Percentiles rank a stretch among this genome's conserved stretches.
Evolutionary conservation across 2,888 invertebrate genomes (phyloP).

Genomic region (Hipparchia sbordonii): DNA sequence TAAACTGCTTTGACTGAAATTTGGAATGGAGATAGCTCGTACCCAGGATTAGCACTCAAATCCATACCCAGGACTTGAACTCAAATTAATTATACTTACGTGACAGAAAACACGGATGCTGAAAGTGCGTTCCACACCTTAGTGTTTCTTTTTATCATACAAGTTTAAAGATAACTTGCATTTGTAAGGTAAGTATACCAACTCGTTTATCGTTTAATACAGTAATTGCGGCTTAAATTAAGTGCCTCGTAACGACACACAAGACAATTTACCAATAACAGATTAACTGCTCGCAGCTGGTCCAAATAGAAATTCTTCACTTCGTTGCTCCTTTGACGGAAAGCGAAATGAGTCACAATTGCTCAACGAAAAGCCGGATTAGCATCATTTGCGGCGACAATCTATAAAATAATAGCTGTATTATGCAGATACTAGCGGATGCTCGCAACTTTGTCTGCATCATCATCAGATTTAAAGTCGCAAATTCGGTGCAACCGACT

Average conservation of each 20-base stretch:
- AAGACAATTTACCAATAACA: constrained; percentile 72
- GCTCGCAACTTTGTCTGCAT: too few species aligned
- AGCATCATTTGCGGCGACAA: constrained; percentile 7
- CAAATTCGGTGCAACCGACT: too few species aligned
- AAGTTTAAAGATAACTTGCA: not conserved
- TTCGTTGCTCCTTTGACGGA: constrained; percentile 41
- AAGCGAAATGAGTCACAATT: constrained; percentile 42
- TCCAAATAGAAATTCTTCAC: constrained; percentile 43
- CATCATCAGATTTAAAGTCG: too few species aligned
- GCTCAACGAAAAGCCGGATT: constrained; percentile 18
- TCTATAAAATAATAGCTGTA: not conserved
- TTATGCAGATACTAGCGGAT: too few species aligned
- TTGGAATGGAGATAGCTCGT: too few species aligned
- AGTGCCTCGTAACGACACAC: constrained; percentile 21
- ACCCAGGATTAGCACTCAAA: too few species aligned
- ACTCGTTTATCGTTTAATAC: not conserved
- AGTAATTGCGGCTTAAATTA: constrained; percentile 22
- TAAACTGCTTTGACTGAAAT: too few species aligned
- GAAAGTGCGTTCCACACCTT: too few species aligned
- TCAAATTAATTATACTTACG: too few species aligned
- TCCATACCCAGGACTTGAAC: too few species aligned
- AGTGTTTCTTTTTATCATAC: not conserved
- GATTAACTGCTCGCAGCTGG: constrained; percentile 43
- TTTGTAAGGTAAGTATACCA: constrained; percentile 20
- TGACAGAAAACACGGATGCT: too few species aligned